Evolutionary conservation across 2,797 vertebrate genomes (phyloP).

Genomic region (Amniataba percoides): DNA sequence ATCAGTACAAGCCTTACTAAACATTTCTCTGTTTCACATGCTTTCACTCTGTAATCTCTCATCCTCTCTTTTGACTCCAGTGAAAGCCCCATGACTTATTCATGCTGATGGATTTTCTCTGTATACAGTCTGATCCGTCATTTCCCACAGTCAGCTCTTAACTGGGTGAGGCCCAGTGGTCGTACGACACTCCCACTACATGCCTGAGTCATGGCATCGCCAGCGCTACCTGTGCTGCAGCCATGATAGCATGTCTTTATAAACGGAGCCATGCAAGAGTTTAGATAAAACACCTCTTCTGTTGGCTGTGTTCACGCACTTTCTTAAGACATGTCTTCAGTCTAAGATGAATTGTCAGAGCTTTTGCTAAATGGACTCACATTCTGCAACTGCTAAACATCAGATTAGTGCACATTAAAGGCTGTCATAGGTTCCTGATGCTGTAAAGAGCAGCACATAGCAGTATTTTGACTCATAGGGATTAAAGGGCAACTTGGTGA

Average conservation of each 20-base stretch:
- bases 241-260: slow-evolving; percentile 4
- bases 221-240: slow-evolving; percentile 27
- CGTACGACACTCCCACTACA: slow-evolving; percentile 24
- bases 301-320: slow-evolving; percentile 5
- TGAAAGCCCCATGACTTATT: slow-evolving; percentile 85
- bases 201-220: slow-evolving; percentile 52
- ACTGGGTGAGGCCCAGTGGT: slow-evolving; percentile 51
- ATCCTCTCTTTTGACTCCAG: slow-evolving; percentile 69
- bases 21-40: slow-evolving; percentile 77
- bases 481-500: not conserved
- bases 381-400: slow-evolving; percentile 22
- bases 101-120: slow-evolving; percentile 88
- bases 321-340: slow-evolving; percentile 7
- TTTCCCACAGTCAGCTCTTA: slow-evolving; percentile 73
- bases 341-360: slow-evolving; percentile 1
- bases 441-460: not conserved
- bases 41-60: slow-evolving; percentile 74
- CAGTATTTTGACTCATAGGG: not conserved
- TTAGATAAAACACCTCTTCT: not conserved
- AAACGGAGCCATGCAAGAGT: not conserved
- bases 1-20: slow-evolving; percentile 69
- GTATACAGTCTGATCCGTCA: slow-evolving; percentile 64
- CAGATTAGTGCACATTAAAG: slow-evolving; percentile 42
- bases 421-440: slow-evolving; percentile 13
- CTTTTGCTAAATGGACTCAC: slow-evolving; percentile 21